Percentiles rank a stretch among this genome's conserved stretches.
Conservation (phyloP, 2,797 vertebrate species). For the Aeoliscus strigatus region DNA sequence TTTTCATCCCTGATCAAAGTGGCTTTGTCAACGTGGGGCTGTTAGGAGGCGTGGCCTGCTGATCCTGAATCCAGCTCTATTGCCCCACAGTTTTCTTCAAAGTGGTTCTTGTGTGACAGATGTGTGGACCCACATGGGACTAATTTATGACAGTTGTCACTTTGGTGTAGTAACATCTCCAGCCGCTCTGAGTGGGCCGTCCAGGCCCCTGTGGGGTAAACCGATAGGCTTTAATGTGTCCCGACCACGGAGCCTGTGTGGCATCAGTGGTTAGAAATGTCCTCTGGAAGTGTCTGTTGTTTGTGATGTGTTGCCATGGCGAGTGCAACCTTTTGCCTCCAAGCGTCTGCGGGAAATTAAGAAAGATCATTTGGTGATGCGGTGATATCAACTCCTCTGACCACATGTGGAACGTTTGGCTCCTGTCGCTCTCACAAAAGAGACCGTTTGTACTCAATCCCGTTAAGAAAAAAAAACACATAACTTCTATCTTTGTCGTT, state of each 20-base stretch:
- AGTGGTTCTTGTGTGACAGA: slow-evolving; percentile 54
- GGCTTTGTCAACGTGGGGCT: background rate
- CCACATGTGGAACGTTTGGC: too few relatives aligned
- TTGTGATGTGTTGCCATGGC: slow-evolving; percentile 59
- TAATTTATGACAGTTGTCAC: slow-evolving; percentile 77
- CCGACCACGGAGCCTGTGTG: slow-evolving; percentile 54
- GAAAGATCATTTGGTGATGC: too few relatives aligned
- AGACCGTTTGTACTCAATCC: too few relatives aligned
- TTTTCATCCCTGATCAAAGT: slow-evolving; percentile 1
- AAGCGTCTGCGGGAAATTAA: too few relatives aligned
- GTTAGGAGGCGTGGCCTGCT: too few relatives aligned
- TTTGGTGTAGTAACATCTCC: slow-evolving; percentile 70
- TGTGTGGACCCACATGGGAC: slow-evolving; percentile 64
- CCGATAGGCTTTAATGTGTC: slow-evolving; percentile 71
- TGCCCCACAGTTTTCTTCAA: slow-evolving; percentile 25
- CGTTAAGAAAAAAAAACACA: too few relatives aligned
- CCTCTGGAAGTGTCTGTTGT: slow-evolving; percentile 59
- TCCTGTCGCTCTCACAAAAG: too few relatives aligned
- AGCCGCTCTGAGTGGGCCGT: slow-evolving; percentile 60
- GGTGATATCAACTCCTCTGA: too few relatives aligned
- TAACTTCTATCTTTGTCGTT: too few relatives aligned
- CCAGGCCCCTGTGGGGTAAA: slow-evolving; percentile 65
- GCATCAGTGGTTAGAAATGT: slow-evolving; percentile 69
- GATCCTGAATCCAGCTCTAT: slow-evolving; percentile 7
- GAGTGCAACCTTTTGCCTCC: slow-evolving; percentile 39